Evolutionary conservation across 2,888 invertebrate genomes (phyloP).

Genomic region (Atherix ibis): DNA sequence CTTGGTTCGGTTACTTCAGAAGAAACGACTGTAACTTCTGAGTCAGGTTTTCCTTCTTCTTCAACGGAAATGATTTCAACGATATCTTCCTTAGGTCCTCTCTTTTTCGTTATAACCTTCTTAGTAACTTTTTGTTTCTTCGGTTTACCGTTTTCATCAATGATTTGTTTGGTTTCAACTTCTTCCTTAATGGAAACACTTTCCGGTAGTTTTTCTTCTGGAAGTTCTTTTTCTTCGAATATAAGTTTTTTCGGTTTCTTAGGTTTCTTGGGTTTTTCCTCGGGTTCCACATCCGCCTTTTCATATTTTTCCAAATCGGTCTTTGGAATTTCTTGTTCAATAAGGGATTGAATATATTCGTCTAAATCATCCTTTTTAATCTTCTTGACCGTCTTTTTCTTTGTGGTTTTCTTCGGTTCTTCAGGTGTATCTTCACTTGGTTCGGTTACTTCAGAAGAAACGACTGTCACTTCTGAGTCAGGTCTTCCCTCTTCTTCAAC

Average conservation of each 20-base stretch:
- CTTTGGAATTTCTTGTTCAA: constrained; percentile 28
- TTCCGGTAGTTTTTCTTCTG: constrained; percentile 9
- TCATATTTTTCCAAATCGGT: constrained; percentile 32
- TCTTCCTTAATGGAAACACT: no score
- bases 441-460: constrained; percentile 22
- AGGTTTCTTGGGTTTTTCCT: constrained; percentile 15
- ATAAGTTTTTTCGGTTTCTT: constrained; percentile 12
- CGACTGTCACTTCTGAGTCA: constrained; percentile 31
- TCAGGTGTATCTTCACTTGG: constrained; percentile 6
- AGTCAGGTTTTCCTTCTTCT: constrained; percentile 26
- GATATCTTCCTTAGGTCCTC: constrained; percentile 32
- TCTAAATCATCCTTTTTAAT: constrained; percentile 22
- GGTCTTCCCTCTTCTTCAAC: constrained; percentile 29
- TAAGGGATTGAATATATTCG: constrained; percentile 25
- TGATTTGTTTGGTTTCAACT: constrained; percentile 18
- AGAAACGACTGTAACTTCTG: constrained; percentile 25
- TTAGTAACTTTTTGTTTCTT: constrained; percentile 30
- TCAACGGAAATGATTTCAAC: constrained; percentile 34
- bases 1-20: constrained; percentile 10
- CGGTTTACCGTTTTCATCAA: constrained; percentile 23
- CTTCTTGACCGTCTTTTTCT: constrained; percentile 20
- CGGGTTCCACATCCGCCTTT: constrained; percentile 28
- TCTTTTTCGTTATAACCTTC: constrained; percentile 33
- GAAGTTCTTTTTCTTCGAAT: constrained; percentile 15
- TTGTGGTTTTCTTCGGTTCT: constrained; percentile 11